A percentile compares a stretch with the other conserved stretches of the same genome.
These are phyloP conservation scores for Chelonus formosanus DNA, from an alignment of 2,888 invertebrate genomes.

Conservation along the genomic window DNA sequence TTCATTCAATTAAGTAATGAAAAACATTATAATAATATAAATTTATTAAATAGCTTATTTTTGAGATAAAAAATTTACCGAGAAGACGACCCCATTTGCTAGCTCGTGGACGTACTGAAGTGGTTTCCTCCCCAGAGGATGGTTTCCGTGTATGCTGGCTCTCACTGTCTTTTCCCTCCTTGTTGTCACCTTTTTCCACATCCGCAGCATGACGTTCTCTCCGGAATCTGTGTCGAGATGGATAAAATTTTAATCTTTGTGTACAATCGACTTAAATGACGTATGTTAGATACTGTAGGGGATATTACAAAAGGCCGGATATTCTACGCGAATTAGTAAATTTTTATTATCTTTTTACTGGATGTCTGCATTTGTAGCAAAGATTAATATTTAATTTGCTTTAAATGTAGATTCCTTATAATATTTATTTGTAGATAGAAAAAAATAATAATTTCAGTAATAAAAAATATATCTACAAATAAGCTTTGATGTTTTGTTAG, in stretches of 20 bases:
- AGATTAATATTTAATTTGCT: not conserved
- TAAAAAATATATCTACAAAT: constrained; percentile 10
- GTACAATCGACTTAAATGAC: constrained; percentile 2
- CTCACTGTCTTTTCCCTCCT: constrained; percentile 62
- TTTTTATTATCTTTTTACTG: constrained; percentile 11
- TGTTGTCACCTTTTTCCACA: constrained; percentile 72
- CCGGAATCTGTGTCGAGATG: constrained; percentile 56
- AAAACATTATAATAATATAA: not conserved
- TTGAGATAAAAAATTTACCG: constrained; percentile 65
- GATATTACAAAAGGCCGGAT: constrained; percentile 27
- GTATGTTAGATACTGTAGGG: constrained; percentile 15
- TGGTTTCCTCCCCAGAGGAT: constrained; percentile 68
- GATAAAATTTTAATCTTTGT: constrained; percentile 21
- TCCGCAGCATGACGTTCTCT: constrained; percentile 66
- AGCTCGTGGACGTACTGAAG: constrained; percentile 68
- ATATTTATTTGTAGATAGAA: constrained; percentile 18
- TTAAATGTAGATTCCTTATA: constrained; percentile 5
- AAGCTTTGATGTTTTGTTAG: constrained; percentile 20
- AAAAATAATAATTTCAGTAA: no score
- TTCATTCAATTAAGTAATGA: no score
- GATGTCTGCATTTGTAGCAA: constrained; percentile 16
- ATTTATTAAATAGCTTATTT: not conserved
- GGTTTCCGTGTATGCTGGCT: constrained; percentile 68
- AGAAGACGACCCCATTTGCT: constrained; percentile 86
- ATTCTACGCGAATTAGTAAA: constrained; percentile 26